phyloP scores from a whole-genome alignment of 2,113 vertebrate species.

The Coreoperca whiteheadi region DNA sequence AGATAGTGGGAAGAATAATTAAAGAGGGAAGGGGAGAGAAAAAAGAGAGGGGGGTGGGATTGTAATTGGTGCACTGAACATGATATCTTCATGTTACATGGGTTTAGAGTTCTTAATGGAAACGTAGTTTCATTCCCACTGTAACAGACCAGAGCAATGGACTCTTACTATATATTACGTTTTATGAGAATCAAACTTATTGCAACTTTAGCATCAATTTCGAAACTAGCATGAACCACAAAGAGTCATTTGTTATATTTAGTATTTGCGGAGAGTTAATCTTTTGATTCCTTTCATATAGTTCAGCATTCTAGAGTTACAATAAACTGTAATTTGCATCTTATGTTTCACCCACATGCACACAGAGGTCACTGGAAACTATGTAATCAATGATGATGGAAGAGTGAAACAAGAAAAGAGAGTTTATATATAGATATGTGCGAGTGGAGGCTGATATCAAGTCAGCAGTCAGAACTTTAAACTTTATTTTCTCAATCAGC shows the following conservation, averaged over 20 bases:
- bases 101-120: constrained; percentile 1
- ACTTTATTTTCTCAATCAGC: background rate
- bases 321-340: constrained; percentile 19
- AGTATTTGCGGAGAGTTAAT: constrained; percentile 11
- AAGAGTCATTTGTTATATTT: constrained; percentile 19
- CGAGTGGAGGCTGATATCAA: background rate
- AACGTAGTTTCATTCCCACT: background rate
- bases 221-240: background rate
- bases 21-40: constrained; percentile 30
- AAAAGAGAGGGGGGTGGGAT: background rate
- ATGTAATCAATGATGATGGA: constrained; percentile 8
- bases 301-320: background rate
- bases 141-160: background rate
- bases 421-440: background rate
- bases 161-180: background rate
- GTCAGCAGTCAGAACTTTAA: background rate
- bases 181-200: constrained; percentile 11
- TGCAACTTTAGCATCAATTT: constrained; percentile 20
- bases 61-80: constrained; percentile 5
- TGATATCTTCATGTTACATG: constrained; percentile 26
- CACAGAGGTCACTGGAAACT: constrained; percentile 16
- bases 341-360: constrained; percentile 21
- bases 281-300: constrained; percentile 18
- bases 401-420: background rate
- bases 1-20: constrained; percentile 63